Conservation (phyloP, 2,888 invertebrate species). For the Hetaerina titia region DNA sequence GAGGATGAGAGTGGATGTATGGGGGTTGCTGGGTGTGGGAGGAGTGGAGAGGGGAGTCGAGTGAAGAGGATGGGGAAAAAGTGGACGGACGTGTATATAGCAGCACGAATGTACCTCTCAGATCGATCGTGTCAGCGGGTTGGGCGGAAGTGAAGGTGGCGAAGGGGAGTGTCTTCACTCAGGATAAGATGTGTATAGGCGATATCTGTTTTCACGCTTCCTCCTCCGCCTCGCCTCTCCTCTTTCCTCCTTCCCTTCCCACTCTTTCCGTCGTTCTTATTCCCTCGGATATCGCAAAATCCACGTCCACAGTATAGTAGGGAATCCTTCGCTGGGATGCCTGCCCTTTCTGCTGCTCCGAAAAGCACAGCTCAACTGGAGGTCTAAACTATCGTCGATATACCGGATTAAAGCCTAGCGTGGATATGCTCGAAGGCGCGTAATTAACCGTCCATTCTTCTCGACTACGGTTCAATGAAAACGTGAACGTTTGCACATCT, state of each 20-base stretch:
- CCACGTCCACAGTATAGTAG: background rate
- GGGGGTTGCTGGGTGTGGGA: too few relatives aligned
- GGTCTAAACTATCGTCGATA: background rate
- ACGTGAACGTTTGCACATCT: background rate
- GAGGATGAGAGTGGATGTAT: background rate
- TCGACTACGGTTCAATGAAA: background rate
- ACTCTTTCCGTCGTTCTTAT: too few relatives aligned
- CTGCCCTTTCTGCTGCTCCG: background rate
- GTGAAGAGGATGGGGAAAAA: background rate
- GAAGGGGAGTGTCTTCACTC: background rate
- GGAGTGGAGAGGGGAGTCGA: too few relatives aligned
- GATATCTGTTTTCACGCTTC: background rate
- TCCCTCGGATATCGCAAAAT: background rate
- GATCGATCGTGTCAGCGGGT: background rate
- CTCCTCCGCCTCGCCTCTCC: too few relatives aligned
- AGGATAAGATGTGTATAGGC: background rate
- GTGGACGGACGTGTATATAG: background rate
- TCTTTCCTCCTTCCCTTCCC: background rate
- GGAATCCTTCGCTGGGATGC: background rate
- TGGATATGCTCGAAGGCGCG: background rate
- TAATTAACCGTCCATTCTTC: conserved; percentile 15
- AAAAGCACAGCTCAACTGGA: background rate
- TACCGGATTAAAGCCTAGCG: background rate
- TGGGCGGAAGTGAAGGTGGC: background rate
- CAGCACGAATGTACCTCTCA: background rate